Evolutionary conservation across 2,113 vertebrate genomes (phyloP), one percentile per base, ranked within the genome.

Genomic region (Ahaetulla prasina): DNA sequence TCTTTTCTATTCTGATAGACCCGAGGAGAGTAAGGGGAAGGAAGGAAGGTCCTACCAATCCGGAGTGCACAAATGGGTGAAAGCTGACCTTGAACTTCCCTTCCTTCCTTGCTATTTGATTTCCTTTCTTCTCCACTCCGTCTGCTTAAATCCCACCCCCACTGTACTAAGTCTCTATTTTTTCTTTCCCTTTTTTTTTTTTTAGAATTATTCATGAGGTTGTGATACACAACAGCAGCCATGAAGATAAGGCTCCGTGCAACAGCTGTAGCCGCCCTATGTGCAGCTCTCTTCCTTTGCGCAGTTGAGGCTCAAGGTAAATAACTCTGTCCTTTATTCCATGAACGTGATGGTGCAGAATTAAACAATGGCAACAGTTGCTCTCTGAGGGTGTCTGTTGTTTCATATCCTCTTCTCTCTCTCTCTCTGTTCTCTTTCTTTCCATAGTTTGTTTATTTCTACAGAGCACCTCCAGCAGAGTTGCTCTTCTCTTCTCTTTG

Each of bases 291-390:
- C 43, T 2, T 98, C 94, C 97, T 99, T 95, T 97, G 97, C 94
- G 98, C 97, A 95, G 97, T 96, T 92, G 97, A 98, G 95, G 99
- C 98, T 95, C 98, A 99, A 99, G 99, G 99, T 99, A 99, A 98
- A 96, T 94, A 89, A 57, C 93, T 54, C 91, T 74, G 90, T 94
- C 52, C 52, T 80, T 63, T 63, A 30, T 8, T 74, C 9, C 85
- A 57, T 30, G 91, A 52, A 63, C 94, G 60, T 74, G 3, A 92
- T 88, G 0, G 63, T 92, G 91, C 53, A 96, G 93, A 94, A 92
- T 92, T 95, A 89, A 85, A 5, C 45, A 91, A 27, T 93, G 91
- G 27, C 49, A 94, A 89, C 90, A 91, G 45, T 20, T 91, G 86
- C 23, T 80, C 92, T 91, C 85, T 93, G 60, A 92, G 87, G 92